Base-by-base conservation (phyloP, 1,140 invertebrate species). In the Lutraria rhynchaena region DNA sequence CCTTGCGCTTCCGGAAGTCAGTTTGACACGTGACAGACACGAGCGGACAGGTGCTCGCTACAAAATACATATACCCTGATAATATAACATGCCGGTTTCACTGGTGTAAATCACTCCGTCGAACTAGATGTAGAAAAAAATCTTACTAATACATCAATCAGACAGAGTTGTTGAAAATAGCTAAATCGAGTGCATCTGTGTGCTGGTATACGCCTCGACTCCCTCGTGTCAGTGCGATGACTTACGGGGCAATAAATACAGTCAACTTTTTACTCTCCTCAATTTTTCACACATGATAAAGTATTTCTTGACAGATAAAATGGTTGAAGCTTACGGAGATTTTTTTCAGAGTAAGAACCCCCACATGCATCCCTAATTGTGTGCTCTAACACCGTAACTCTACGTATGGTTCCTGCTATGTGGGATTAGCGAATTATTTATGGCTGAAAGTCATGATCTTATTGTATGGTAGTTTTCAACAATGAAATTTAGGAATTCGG, bases 11-110 rank as follows among this genome's bases (percentile, higher is more conserved):
- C 73, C 57, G 73, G 73, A 75, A 75, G 73, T 75, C 44, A 17
- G 37, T 57, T 69, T 75, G 73, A 75, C 73, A 75, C 73, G 73
- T 75, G 73, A 75, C 57, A 75, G 73, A 75, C 73, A 75, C 58
- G 73, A 11, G 31, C 31, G 33, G 73, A 63, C 73, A 75, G 73
- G 73, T 75, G 73, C 44, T 31, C 58, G 41, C 37, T 31, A 71
- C 58, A 75, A 49, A 75, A 75, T 75, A 75, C 57, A 57, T 13
- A n/a, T n/a, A 55, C 29, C 41, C 22, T 31, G 73, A 75, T 75
- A 75, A 75, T 46, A 49, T 60, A 29, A 61, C 61, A 55, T 61
- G 55, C 55, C 55, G 58, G n/a, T 29, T 49, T 57, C n/a, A 29
- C 35, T 31, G 73, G 31, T 46, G 73, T 61, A 75, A 75, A 75